A percentile compares a stretch with the other conserved stretches of the same genome.
Conservation (phyloP, 2,113 vertebrate species). For the Diphyllodes magnificus region DNA sequence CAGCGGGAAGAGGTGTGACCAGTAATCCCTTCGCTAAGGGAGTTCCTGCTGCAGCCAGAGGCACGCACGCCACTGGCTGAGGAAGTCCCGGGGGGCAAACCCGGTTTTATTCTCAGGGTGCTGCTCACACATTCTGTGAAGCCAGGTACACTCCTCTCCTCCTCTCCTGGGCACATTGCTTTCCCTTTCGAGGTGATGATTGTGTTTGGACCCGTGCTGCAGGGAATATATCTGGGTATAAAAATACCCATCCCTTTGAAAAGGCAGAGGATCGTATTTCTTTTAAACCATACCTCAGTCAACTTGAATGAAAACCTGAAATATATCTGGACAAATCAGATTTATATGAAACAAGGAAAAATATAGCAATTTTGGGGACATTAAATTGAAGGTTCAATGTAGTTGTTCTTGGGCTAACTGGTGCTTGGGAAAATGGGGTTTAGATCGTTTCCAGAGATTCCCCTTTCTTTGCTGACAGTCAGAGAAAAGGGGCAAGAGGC, state of each 20-base stretch:
- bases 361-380: not conserved
- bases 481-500: not conserved
- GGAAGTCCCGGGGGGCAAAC: not conserved
- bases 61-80: not conserved
- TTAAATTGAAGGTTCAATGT: not conserved
- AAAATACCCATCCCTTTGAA: not conserved
- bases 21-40: not conserved
- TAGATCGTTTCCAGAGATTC: not conserved
- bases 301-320: not conserved
- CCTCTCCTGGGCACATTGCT: not conserved
- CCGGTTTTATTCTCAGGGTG: not conserved
- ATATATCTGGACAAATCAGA: not conserved
- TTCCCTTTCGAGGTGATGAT: not conserved
- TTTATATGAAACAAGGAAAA: constrained; percentile 6
- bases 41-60: not conserved
- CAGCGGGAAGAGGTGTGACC: constrained; percentile 2
- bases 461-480: not conserved
- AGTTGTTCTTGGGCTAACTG: not conserved
- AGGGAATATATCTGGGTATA: not conserved
- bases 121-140: not conserved
- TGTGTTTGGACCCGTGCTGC: not conserved
- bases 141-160: not conserved
- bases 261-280: not conserved
- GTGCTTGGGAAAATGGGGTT: not conserved
- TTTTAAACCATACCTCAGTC: not conserved